Base-by-base conservation (phyloP, 1,140 invertebrate genomes). In the Laupala kohalensis region DNA sequence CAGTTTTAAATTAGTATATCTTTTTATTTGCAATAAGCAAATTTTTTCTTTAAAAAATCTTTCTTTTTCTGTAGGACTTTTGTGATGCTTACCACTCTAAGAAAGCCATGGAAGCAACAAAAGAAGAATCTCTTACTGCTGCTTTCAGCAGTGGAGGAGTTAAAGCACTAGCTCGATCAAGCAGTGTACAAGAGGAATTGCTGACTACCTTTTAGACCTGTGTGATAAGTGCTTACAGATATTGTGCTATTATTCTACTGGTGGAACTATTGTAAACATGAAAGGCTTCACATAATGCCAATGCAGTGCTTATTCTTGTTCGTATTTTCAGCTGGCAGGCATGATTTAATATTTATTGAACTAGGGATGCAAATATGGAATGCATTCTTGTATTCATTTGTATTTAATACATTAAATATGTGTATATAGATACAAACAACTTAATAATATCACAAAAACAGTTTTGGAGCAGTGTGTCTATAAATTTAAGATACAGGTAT, bases 111-210 rank as follows among this genome's bases (percentile, higher is more conserved):
- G 63, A 69, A 25, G 72, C 74, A 6, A 74, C 74, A 25, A 71
- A 70, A 65, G 73, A 37, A 9, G 73, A 76, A 19, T 66, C 68
- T 4, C 30, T 76, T 23, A 37, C 72, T 12, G 69, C 63, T 24
- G 70, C 72, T 0, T 74, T 76, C 69, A 69, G 74, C 24, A 25
- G 72, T 29, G 74, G 75, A 15, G 67, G 66, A 9, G 64, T 64
- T 0, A 71, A 71, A 23, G 25, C n/a, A 13, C 72, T 73, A 24
- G 66, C 37, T 6, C 27, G 74, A 27, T 76, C 74, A 25, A 69
- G 37, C 62, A 76, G 75, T 72, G 30, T 69, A 23, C 73, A 76
- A 65, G 71, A 73, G 30, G 75, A 75, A 64, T 73, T 74, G 15
- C 72, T 69, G 25, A 76, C 75, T 26, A 75, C 75, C 6, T 75